phyloP scores from a whole-genome alignment of 2,888 invertebrate genomes.

The Acleris holmiana region DNA sequence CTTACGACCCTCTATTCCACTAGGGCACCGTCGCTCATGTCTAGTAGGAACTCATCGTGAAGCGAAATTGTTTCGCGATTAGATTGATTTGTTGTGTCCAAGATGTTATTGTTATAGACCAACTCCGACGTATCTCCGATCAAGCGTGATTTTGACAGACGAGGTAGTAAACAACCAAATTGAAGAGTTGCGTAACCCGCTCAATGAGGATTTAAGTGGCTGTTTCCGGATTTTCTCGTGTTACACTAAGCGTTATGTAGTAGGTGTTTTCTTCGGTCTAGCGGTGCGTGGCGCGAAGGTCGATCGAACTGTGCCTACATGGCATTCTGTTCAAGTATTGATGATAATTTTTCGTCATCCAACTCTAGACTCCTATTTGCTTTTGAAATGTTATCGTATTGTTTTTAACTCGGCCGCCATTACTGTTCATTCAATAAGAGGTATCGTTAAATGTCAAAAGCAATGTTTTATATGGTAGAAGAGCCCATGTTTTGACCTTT shows the following conservation, averaged over 20 bases:
- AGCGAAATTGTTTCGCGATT: too few species aligned
- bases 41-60: too few species aligned
- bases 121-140: background rate
- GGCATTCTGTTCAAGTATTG: background rate
- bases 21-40: too few species aligned
- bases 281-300: constrained; percentile 15
- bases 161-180: constrained; percentile 29
- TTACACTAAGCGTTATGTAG: constrained; percentile 14
- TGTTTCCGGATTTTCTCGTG: constrained; percentile 35
- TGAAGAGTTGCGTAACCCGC: constrained; percentile 34
- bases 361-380: background rate
- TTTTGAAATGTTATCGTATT: background rate
- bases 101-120: background rate
- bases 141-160: constrained; percentile 26
- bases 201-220: constrained; percentile 29
- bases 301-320: background rate
- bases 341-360: background rate
- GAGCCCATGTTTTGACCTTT: too few species aligned
- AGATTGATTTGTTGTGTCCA: too few species aligned
- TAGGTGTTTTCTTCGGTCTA: constrained; percentile 19
- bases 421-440: too few species aligned
- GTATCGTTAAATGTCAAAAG: too few species aligned
- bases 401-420: too few species aligned
- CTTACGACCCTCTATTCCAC: too few species aligned
- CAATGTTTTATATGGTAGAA: too few species aligned